Evolutionary conservation across 2,113 vertebrate genomes (phyloP).

Genomic region (Mandrillus leucophaeus): DNA sequence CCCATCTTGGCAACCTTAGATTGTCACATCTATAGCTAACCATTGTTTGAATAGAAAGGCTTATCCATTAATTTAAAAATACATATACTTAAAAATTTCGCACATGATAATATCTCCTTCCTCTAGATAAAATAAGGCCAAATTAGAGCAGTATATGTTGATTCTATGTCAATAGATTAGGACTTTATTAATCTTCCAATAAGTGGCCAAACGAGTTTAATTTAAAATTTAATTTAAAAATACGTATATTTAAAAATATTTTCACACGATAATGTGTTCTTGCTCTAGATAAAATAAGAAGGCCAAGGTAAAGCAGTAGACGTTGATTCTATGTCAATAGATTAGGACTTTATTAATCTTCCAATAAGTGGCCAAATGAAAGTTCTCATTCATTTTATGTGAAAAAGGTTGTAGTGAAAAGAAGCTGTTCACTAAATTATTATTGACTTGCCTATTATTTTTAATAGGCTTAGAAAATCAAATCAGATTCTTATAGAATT

Average conservation of each 20-base stretch:
- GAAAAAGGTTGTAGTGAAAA: background rate
- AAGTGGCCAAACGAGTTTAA: background rate
- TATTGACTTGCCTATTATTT: constrained; percentile 28
- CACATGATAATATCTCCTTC: background rate
- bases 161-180: background rate
- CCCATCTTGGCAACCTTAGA: background rate
- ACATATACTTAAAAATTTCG: background rate
- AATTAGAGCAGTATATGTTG: background rate
- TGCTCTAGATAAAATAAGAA: constrained; percentile 1
- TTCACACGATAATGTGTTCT: background rate
- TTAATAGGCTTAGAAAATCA: constrained; percentile 11
- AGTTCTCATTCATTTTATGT: constrained; percentile 19
- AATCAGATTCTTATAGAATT: constrained; percentile 3
- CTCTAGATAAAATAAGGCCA: background rate
- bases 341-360: background rate
- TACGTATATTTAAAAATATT: background rate
- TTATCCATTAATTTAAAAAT: constrained; percentile 4
- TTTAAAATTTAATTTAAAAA: constrained; percentile 7
- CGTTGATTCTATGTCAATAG: background rate
- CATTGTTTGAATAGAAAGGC: background rate
- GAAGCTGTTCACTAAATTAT: background rate
- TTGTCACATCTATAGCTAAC: background rate
- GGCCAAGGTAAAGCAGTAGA: background rate
- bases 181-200: constrained; percentile 15
- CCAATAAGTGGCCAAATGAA: background rate